Percentiles rank a stretch among this genome's conserved stretches.
These are phyloP conservation scores for Betta splendens DNA, from an alignment of 2,797 vertebrate genomes.

Conservation along the genomic window DNA sequence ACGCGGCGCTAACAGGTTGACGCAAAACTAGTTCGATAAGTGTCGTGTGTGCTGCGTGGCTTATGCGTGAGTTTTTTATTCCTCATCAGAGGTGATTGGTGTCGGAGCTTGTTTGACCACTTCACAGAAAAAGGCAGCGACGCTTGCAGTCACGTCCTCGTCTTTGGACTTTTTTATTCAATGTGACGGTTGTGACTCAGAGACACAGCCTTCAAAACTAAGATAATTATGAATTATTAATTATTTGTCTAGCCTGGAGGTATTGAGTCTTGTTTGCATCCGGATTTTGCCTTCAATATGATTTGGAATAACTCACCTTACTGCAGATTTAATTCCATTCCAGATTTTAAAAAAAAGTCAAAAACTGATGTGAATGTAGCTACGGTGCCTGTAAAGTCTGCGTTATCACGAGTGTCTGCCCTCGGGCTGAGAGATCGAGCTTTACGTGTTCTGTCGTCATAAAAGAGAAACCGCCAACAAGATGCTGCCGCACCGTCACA, in stretches of 20 bases:
- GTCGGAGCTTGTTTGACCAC: slow-evolving; percentile 6
- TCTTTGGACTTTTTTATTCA: neutral
- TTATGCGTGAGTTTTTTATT: no score
- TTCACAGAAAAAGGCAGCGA: slow-evolving; percentile 1
- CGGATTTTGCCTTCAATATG: slow-evolving; percentile 25
- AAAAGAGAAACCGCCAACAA: slow-evolving; percentile 10
- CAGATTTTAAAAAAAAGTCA: neutral
- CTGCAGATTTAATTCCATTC: slow-evolving; percentile 8
- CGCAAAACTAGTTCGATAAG: slow-evolving; percentile 29
- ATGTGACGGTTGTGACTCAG: slow-evolving; percentile 6
- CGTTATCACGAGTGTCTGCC: slow-evolving; percentile 38
- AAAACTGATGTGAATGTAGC: slow-evolving; percentile 3
- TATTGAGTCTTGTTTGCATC: slow-evolving; percentile 36
- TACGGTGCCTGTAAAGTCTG: slow-evolving; percentile 8
- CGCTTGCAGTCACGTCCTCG: neutral
- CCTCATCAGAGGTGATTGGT: neutral
- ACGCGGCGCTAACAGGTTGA: slow-evolving; percentile 70
- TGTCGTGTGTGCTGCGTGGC: neutral
- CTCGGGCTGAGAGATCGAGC: slow-evolving; percentile 25
- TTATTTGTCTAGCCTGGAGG: slow-evolving; percentile 17
- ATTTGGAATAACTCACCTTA: slow-evolving; percentile 38
- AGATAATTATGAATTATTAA: slow-evolving; percentile 37
- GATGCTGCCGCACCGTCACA: slow-evolving; percentile 19
- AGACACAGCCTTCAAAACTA: slow-evolving; percentile 18
- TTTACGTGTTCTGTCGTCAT: slow-evolving; percentile 15